Percentiles rank a stretch among this genome's conserved stretches.
These are phyloP conservation scores for Chlorocebus sabaeus DNA, from an alignment of 2,113 vertebrate genomes.

Conservation along the genomic window DNA sequence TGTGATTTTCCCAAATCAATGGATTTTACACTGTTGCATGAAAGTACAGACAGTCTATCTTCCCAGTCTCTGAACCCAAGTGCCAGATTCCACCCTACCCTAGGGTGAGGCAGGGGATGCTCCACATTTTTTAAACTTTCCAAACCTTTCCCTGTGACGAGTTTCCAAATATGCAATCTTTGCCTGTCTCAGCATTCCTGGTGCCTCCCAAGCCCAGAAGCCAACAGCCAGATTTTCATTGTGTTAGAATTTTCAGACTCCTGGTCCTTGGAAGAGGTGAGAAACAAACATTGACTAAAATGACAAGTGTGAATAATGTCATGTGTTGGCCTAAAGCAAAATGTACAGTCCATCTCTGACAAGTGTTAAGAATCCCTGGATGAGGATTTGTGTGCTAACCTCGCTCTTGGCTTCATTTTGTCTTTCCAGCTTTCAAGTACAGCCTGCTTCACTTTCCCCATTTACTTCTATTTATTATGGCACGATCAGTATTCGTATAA, in stretches of 20 bases:
- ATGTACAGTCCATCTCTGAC: background rate
- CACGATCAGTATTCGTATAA: background rate
- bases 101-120: background rate
- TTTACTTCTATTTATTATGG: background rate
- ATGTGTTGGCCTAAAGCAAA: background rate
- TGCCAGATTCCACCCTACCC: background rate
- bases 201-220: background rate
- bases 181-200: background rate
- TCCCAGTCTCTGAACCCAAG: background rate
- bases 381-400: background rate
- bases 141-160: background rate
- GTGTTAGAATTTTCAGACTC: background rate
- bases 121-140: background rate
- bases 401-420: background rate
- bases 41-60: background rate
- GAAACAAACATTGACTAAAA: background rate
- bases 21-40: background rate
- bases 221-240: background rate
- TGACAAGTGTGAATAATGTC: background rate
- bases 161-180: background rate
- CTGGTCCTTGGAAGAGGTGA: background rate
- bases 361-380: background rate
- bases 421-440: background rate
- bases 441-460: background rate
- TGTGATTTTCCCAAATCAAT: conserved; percentile 15